Evolutionary conservation across 2,113 vertebrate species (phyloP), one percentile per base, ranked within the genome.

Genomic region (Mola mola): DNA sequence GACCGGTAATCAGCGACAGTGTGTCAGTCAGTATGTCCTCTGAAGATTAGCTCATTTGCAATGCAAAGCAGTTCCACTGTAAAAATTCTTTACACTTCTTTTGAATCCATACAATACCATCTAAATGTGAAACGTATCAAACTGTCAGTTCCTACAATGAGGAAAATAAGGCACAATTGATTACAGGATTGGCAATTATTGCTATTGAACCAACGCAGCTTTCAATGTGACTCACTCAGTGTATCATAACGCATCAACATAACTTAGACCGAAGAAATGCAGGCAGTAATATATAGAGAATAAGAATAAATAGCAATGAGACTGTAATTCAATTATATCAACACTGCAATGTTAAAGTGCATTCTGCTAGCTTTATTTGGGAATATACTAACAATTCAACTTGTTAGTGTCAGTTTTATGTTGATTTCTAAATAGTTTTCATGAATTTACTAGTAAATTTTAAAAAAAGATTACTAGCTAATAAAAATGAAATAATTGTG

Each of bases 51-150:
- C n/a, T n/a, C n/a, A n/a, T n/a, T n/a, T n/a, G n/a, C n/a, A n/a
- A n/a, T n/a, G n/a, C n/a, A n/a, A n/a, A n/a, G n/a, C n/a, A n/a
- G n/a, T n/a, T n/a, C n/a, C n/a, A n/a, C n/a, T n/a, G n/a, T n/a
- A n/a, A n/a, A n/a, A n/a, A n/a, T n/a, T n/a, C n/a, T n/a, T n/a
- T n/a, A n/a, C n/a, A n/a, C n/a, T n/a, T n/a, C 19, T 55, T 85
- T 83, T 84, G 84, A 87, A 85, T 75, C 76, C 72, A 67, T 31
- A 42, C 68, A 67, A 34, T 55, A 43, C 66, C 87, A 75, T 51
- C 55, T 71, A 88, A 79, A 80, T 75, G 82, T 50, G 62, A 78
- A 53, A 87, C 89, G 82, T 67, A 87, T 91, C 79, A 87, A 78
- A 26, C 43, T 82, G 82, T 61, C 87, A 73, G 86, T 90, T 85